These are phyloP conservation scores for Iselma pallidipennis DNA, from an alignment of 2,888 invertebrate genomes.

Conservation along the genomic window DNA sequence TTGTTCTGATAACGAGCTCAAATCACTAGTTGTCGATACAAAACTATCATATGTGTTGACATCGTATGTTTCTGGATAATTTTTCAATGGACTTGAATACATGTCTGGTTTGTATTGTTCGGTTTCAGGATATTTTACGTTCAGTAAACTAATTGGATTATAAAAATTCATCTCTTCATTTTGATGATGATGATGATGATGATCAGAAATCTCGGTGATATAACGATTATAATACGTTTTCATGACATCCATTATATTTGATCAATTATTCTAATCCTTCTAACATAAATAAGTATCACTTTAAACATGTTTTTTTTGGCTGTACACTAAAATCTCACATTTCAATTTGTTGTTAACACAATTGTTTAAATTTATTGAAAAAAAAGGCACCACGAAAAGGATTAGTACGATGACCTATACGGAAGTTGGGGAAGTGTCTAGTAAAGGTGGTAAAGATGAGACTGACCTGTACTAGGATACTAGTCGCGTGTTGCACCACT, in stretches of 20 bases:
- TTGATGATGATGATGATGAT: no score
- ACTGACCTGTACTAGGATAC: conserved; percentile 50
- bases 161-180: conserved; percentile 15
- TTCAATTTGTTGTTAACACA: neutral
- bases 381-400: neutral
- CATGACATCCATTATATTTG: conserved; percentile 50
- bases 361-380: neutral
- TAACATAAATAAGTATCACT: no score
- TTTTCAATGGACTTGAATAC: conserved; percentile 15
- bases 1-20: conserved; percentile 42
- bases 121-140: neutral
- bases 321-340: neutral
- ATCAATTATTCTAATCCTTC: no score
- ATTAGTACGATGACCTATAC: conserved; percentile 47
- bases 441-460: conserved; percentile 43
- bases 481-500: conserved; percentile 49
- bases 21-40: conserved; percentile 42
- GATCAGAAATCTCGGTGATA: conserved; percentile 25
- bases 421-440: conserved; percentile 48
- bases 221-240: conserved; percentile 44
- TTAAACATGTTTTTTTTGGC: no score
- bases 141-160: conserved; percentile 24
- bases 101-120: conserved; percentile 3
- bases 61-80: conserved; percentile 42
- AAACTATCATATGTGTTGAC: conserved; percentile 49